Evolutionary conservation across 2,888 invertebrate genomes (phyloP).

Genomic region (Ctenicera cuprea): DNA sequence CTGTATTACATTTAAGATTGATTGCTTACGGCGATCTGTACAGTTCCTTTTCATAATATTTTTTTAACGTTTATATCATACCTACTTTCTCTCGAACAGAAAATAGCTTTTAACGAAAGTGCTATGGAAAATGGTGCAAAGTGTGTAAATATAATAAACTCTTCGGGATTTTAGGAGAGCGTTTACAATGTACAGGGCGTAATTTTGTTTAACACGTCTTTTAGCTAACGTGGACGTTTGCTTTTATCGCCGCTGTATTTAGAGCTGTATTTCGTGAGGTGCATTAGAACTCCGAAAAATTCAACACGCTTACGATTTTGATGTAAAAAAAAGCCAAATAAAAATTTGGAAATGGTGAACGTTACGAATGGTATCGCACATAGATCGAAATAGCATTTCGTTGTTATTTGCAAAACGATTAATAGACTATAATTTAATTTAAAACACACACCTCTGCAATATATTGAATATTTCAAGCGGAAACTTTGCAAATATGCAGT

Average conservation of each 20-base stretch:
- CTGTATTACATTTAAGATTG: conserved; percentile 53
- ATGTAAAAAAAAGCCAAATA: no score
- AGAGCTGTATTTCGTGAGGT: not conserved
- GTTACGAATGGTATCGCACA: no score
- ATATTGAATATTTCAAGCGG: no score
- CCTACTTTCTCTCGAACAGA: conserved; percentile 31
- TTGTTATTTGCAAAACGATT: no score
- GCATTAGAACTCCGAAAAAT: not conserved
- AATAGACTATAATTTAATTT: no score
- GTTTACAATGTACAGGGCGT: conserved; percentile 1
- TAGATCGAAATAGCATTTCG: no score
- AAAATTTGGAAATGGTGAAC: no score
- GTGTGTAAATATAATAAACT: conserved; percentile 25
- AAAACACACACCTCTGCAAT: no score
- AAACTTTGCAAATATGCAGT: no score
- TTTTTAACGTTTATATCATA: conserved; percentile 36
- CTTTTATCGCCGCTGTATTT: conserved; percentile 15
- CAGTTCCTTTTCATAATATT: conserved; percentile 36
- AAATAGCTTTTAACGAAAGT: conserved; percentile 26
- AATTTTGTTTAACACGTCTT: conserved; percentile 16
- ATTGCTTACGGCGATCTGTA: conserved; percentile 51
- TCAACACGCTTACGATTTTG: no score
- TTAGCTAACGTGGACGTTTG: not conserved
- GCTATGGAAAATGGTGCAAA: conserved; percentile 33
- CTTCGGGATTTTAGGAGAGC: not conserved